Percentiles rank a stretch among this genome's conserved stretches.
phyloP scores from a whole-genome alignment of 1,140 invertebrate genomes.

The Tetraneura akinire region DNA sequence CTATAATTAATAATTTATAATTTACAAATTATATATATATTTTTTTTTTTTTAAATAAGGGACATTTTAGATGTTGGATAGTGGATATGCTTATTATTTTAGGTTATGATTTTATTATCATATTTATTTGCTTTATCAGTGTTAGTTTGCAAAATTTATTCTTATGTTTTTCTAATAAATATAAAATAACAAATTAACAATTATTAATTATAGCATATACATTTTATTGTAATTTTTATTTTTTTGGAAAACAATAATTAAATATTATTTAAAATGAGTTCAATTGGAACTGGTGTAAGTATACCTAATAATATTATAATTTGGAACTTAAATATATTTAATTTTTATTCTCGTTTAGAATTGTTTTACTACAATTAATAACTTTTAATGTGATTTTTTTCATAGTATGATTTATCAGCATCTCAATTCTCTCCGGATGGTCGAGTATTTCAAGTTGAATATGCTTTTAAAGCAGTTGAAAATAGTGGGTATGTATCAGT shows the following conservation, averaged over 20 bases:
- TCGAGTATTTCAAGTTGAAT: constrained; percentile 98
- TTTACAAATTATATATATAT: too few species aligned
- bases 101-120: constrained; percentile 42
- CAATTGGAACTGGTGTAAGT: constrained; percentile 92
- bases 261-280: constrained; percentile 75
- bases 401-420: constrained; percentile 96
- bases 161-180: too few species aligned
- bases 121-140: constrained; percentile 49
- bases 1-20: too few species aligned
- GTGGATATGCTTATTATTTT: constrained; percentile 11
- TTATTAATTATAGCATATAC: too few species aligned
- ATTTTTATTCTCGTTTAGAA: neutral
- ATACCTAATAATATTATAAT: constrained; percentile 53
- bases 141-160: constrained; percentile 21
- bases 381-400: constrained; percentile 57
- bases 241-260: neutral
- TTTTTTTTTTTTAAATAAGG: neutral
- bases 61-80: neutral
- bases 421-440: constrained; percentile 99
- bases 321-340: neutral
- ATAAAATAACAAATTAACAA: too few species aligned
- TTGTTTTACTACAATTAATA: neutral
- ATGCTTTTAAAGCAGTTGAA: constrained; percentile 98
- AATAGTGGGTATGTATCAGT: constrained; percentile 82
- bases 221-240: neutral